These are phyloP conservation scores for Dunckerocampus dactyliophorus DNA, from an alignment of 2,113 vertebrate species.

Conservation along the genomic window DNA sequence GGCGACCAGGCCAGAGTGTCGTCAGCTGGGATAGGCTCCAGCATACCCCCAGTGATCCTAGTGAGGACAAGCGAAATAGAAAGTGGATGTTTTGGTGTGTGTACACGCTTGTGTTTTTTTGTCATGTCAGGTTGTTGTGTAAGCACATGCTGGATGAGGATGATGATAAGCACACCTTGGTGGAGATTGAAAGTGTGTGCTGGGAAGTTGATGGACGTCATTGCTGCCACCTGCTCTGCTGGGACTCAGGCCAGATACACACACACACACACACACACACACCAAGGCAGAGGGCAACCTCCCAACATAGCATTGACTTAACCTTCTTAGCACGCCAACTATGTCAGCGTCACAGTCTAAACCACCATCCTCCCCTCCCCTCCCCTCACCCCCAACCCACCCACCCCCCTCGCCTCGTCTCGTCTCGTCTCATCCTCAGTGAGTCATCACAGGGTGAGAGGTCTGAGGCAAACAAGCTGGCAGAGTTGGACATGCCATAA, in stretches of 20 bases:
- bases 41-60: too few relatives aligned
- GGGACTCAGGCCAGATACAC: conserved; percentile 51
- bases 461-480: conserved; percentile 61
- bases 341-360: conserved; percentile 23
- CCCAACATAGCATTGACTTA: conserved; percentile 57
- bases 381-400: neutral
- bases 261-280: conserved; percentile 38
- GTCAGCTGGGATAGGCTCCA: too few relatives aligned
- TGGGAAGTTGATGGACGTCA: conserved; percentile 57
- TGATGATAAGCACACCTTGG: conserved; percentile 61
- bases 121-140: conserved; percentile 48
- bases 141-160: conserved; percentile 45
- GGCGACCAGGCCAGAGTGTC: too few relatives aligned
- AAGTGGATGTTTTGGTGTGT: too few relatives aligned
- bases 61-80: too few relatives aligned
- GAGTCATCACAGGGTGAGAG: conserved; percentile 11
- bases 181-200: conserved; percentile 39
- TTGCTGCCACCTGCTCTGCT: conserved; percentile 58
- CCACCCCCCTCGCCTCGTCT: neutral
- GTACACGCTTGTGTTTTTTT: conserved; percentile 47
- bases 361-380: neutral
- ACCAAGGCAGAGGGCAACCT: conserved; percentile 55
- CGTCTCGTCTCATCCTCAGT: neutral
- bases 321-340: conserved; percentile 39
- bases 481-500: conserved; percentile 63